Conservation (phyloP, 2,797 vertebrate species). For the Acanthornis magna region DNA sequence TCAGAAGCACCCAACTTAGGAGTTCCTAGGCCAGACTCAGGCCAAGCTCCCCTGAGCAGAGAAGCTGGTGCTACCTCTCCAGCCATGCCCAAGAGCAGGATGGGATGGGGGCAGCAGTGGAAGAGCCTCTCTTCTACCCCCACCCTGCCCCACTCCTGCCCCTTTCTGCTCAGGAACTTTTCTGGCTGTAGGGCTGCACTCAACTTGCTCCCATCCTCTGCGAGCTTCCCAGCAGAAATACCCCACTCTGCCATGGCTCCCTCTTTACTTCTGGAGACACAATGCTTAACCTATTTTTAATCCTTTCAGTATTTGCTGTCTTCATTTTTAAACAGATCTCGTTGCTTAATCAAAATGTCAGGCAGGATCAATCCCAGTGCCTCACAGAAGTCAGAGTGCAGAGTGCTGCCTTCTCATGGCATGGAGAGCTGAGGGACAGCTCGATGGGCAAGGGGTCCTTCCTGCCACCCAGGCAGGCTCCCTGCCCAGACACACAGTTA, state of each 20-base stretch:
- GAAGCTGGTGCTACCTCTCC: not conserved
- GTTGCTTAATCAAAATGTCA: not conserved
- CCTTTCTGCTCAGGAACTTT: not conserved
- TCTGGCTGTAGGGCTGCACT: not conserved
- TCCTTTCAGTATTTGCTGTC: not conserved
- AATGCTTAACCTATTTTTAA: not conserved
- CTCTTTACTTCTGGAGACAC: not conserved
- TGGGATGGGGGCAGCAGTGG: accelerated
- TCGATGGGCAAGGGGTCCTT: not conserved
- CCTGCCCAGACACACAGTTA: accelerated
- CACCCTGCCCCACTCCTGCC: accelerated
- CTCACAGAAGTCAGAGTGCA: not conserved
- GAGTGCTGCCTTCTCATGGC: not conserved
- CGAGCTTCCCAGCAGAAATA: not conserved
- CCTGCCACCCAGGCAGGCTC: not conserved
- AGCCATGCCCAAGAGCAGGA: accelerated
- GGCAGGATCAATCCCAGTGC: not conserved
- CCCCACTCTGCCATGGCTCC: not conserved
- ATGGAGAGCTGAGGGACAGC: not conserved
- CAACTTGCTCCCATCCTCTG: not conserved
- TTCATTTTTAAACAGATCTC: not conserved
- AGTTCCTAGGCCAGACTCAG: not conserved
- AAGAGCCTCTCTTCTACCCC: not conserved
- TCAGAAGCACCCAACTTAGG: not conserved
- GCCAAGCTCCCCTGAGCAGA: not conserved